Evolutionary conservation across 2,797 vertebrate species (phyloP).

Genomic region (Leptoclinus maculatus): DNA sequence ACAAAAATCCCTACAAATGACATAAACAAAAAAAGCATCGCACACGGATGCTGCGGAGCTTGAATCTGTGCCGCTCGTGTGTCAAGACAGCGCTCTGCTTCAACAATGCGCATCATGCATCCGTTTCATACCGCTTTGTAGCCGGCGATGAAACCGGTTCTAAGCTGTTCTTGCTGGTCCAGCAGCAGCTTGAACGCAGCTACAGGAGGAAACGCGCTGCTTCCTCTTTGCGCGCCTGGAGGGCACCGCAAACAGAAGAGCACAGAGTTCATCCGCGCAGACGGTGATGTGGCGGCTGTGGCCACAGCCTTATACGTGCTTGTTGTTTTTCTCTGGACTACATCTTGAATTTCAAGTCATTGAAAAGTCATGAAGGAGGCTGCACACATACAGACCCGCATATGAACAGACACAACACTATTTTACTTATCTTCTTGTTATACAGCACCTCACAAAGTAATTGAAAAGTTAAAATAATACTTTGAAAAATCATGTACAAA

Average conservation of each 20-base stretch:
- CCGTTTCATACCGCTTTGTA: slow-evolving; percentile 68
- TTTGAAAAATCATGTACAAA: neutral
- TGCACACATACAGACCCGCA: neutral
- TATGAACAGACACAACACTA: neutral
- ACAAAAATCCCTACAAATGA: slow-evolving; percentile 1
- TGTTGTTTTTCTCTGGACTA: neutral
- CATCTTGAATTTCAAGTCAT: neutral
- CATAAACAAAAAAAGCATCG: slow-evolving; percentile 1
- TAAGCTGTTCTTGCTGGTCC: slow-evolving; percentile 83
- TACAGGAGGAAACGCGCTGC: slow-evolving; percentile 43
- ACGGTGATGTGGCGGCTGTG: neutral
- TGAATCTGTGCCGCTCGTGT: neutral
- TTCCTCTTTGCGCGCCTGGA: slow-evolving; percentile 54
- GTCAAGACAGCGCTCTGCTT: slow-evolving; percentile 15
- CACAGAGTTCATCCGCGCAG: neutral
- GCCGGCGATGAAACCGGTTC: slow-evolving; percentile 78
- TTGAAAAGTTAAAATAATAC: neutral
- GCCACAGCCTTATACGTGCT: neutral
- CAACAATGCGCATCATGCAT: slow-evolving; percentile 52
- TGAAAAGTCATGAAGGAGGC: neutral
- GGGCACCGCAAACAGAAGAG: slow-evolving; percentile 29
- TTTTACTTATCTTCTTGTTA: slow-evolving; percentile 19
- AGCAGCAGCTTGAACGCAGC: slow-evolving; percentile 44
- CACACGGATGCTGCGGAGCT: neutral
- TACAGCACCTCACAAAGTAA: neutral